phyloP scores from a whole-genome alignment of 1,140 invertebrate genomes.

The Pantala flavescens region DNA sequence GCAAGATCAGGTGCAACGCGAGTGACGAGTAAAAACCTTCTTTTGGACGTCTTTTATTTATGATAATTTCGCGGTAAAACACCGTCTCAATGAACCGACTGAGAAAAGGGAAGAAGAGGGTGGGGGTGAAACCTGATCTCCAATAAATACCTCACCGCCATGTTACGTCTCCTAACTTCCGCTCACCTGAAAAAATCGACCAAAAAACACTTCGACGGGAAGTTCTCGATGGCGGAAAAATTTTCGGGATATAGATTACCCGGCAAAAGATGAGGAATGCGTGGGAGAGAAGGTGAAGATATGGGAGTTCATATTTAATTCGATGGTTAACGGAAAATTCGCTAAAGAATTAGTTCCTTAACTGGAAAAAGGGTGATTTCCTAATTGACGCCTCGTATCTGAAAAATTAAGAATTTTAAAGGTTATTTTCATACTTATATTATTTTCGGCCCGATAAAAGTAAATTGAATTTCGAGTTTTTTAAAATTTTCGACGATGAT shows the following conservation, averaged over 20 bases:
- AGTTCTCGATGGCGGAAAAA: constrained; percentile 4
- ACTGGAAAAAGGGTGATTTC: neutral
- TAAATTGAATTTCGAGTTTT: too few species aligned
- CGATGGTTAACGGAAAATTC: too few species aligned
- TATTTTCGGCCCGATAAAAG: neutral
- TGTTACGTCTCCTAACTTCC: neutral
- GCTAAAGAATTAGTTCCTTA: too few species aligned
- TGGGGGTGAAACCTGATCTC: neutral
- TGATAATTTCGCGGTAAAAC: too few species aligned
- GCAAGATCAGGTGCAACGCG: too few species aligned
- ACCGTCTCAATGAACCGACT: neutral
- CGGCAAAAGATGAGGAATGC: neutral
- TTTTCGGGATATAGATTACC: constrained; percentile 9
- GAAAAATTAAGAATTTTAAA: neutral
- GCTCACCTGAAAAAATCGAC: neutral
- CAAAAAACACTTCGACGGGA: neutral
- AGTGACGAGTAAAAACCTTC: too few species aligned
- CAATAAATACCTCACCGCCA: constrained; percentile 3
- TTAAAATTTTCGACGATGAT: too few species aligned
- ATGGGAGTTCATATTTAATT: too few species aligned
- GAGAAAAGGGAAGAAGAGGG: neutral
- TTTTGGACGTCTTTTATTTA: too few species aligned
- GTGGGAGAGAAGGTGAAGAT: neutral
- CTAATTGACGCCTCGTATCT: neutral
- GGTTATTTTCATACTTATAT: neutral